Percentiles rank a stretch among this genome's conserved stretches.
Conservation (phyloP, 2,797 vertebrate genomes). For the Parotocinclus haroldoi region DNA sequence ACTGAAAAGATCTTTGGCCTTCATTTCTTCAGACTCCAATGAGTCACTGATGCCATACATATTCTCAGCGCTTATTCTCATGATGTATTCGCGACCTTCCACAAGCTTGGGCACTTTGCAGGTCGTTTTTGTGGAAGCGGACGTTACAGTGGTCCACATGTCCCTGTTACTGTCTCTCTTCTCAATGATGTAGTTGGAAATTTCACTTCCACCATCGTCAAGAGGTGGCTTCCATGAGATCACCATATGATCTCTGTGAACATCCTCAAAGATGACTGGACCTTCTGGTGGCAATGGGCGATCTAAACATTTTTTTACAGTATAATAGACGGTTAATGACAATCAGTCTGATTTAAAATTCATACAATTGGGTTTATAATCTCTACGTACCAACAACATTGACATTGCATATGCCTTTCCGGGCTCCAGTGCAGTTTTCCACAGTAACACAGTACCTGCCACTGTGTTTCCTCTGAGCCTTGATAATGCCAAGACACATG, state of each 20-base stretch:
- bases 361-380: neutral
- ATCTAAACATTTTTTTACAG: constrained; percentile 66
- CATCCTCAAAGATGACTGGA: constrained; percentile 92
- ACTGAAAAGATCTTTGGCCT: constrained; percentile 96
- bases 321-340: neutral
- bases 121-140: constrained; percentile 83
- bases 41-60: constrained; percentile 96
- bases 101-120: constrained; percentile 93
- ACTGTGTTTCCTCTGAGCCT: constrained; percentile 86
- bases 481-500: constrained; percentile 84
- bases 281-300: constrained; percentile 91
- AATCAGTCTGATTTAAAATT: neutral
- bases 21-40: constrained; percentile 92
- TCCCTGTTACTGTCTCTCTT: constrained; percentile 90
- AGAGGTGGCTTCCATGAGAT: constrained; percentile 97
- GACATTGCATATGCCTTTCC: constrained; percentile 90
- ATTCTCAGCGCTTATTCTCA: constrained; percentile 94
- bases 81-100: constrained; percentile 91
- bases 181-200: constrained; percentile 96
- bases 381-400: constrained; percentile 83
- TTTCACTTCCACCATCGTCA: constrained; percentile 86
- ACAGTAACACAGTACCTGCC: constrained; percentile 90
- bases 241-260: constrained; percentile 91
- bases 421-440: constrained; percentile 91
- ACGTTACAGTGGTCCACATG: constrained; percentile 90